These are phyloP conservation scores for Astropecten irregularis DNA, from an alignment of 53 echinoderm and acorn worm species.

Conservation along the genomic window DNA sequence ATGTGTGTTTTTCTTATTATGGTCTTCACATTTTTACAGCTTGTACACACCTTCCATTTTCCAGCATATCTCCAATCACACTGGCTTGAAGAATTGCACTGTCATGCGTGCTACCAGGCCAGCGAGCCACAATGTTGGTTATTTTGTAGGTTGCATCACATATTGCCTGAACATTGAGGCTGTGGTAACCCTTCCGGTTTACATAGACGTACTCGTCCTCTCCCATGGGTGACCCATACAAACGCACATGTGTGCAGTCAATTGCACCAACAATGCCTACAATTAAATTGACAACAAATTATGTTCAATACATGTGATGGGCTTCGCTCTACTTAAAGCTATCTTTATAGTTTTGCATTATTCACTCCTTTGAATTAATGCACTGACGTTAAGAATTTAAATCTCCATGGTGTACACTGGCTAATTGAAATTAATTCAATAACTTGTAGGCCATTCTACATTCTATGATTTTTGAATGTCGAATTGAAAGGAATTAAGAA, in stretches of 20 bases:
- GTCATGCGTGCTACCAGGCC: conserved; percentile 9
- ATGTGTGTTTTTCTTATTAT: not conserved
- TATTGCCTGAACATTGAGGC: not conserved
- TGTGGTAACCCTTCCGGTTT: not conserved
- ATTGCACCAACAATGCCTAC: not conserved
- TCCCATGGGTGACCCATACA: conserved; percentile 11
- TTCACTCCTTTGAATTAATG: too few species aligned
- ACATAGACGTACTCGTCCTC: not conserved
- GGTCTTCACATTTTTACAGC: too few species aligned
- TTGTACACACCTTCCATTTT: not conserved
- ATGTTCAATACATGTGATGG: not conserved
- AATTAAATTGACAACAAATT: not conserved
- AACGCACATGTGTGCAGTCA: not conserved
- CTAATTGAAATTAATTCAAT: not conserved
- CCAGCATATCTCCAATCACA: not conserved
- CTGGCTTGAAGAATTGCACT: conserved; percentile 7
- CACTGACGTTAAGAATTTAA: too few species aligned
- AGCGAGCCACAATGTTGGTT: not conserved
- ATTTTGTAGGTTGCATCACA: not conserved
- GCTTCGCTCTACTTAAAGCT: not conserved
- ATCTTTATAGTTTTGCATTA: too few species aligned
- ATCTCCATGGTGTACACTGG: too few species aligned
- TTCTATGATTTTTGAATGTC: too few species aligned
- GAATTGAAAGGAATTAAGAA: too few species aligned
- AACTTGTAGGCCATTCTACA: too few species aligned